A percentile compares a stretch with the other conserved stretches of the same genome.
These are phyloP conservation scores for Hartigia nigra DNA, from an alignment of 2,888 invertebrate genomes.

Conservation along the genomic window DNA sequence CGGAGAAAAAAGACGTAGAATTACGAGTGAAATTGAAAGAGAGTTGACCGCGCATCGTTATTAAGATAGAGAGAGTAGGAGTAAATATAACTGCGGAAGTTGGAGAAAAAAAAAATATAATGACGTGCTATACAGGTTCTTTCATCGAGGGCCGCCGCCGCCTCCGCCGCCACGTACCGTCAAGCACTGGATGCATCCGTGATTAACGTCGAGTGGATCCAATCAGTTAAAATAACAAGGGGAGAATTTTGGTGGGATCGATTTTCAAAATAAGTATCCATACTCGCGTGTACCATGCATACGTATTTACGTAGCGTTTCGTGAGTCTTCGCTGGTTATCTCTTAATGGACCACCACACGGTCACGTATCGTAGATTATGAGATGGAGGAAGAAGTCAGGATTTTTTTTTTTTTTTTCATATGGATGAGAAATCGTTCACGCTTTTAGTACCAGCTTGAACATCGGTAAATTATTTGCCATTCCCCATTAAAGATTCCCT, in stretches of 20 bases:
- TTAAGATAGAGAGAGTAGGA: background rate
- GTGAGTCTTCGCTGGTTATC: background rate
- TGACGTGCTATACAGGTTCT: background rate
- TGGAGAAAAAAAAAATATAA: background rate
- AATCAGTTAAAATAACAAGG: background rate
- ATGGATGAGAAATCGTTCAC: background rate
- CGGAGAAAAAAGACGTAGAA: background rate
- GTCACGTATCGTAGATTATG: background rate
- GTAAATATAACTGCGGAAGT: background rate
- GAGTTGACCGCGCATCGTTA: background rate
- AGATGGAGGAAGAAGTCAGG: background rate
- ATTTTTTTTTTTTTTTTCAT: background rate
- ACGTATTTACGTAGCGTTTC: background rate
- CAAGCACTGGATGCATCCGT: background rate
- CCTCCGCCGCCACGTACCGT: background rate
- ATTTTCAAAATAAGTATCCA: background rate
- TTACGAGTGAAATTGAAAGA: background rate
- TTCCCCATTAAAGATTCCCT: background rate
- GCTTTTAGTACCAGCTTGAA: background rate
- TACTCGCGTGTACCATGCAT: background rate
- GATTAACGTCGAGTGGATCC: background rate
- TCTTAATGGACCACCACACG: background rate
- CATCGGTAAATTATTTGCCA: conserved; percentile 1
- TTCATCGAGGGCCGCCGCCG: background rate
- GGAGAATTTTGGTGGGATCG: background rate